Base-by-base conservation (phyloP, 2,888 invertebrate species). In the Aquatica leii region DNA sequence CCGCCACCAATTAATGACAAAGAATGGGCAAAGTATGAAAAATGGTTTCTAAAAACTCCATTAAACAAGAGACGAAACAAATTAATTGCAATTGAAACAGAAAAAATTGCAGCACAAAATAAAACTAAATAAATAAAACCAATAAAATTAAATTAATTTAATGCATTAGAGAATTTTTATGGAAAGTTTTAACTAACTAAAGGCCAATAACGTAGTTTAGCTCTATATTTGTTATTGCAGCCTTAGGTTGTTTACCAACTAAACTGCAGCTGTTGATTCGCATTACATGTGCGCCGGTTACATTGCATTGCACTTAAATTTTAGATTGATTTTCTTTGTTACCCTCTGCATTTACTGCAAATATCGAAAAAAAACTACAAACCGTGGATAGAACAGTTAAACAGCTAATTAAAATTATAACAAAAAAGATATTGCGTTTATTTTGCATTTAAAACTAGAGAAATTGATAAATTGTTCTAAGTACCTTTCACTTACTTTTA, bases 41-140 rank as follows among this genome's bases (percentile, higher is more conserved):
- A 82, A 43, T 87, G 86, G 85, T 87, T 86, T 70, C 69, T 66
- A 1, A 78, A 77, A 57, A 77, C 77, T 8, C 76, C 77, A 2
- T 41, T 81, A 31, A 79, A 78, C 2, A 81, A 77, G 68, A 74
- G 74, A 60, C 74, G 69, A 72, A 56, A 74, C 74, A 17, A 82
- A 78, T 71, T 82, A 54, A 78, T 78, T 62, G 72, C 71, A 66
- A 66, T 70, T 53, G 68, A 71, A 6, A 74, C 76, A 20, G 58
- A 59, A 31, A 24, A 24, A 57, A 67, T 65, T 14, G 73, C 74
- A 70, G 71, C 72, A 20, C 69, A 74, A 73, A 69, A 71, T 60
- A 75, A 12, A 6, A 11, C 17, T 20, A 48, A 21, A 18, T 17
- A 48, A 48, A 48, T 5, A 14, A 43, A 2, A 43, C 37, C 14